Conservation (phyloP, 2,113 vertebrate genomes). For the Stomatorhinus ivindoensis region DNA sequence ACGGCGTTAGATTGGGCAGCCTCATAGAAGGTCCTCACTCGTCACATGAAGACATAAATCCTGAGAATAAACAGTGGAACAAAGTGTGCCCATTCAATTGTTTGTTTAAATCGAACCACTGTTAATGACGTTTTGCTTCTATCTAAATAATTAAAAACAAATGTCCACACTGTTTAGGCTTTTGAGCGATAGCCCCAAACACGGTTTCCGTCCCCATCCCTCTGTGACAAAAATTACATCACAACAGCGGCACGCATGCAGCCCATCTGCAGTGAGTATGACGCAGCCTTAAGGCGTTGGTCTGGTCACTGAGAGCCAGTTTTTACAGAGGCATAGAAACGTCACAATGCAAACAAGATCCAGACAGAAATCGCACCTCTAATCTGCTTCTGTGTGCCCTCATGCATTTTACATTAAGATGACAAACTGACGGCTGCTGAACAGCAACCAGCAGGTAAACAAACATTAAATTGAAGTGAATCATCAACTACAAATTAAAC, state of each 20-base stretch:
- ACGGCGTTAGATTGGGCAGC: background rate
- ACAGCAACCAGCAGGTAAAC: background rate
- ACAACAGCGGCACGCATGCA: no score
- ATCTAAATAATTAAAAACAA: background rate
- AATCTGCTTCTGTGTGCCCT: background rate
- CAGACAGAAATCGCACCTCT: background rate
- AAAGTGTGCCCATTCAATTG: background rate
- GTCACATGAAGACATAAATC: background rate
- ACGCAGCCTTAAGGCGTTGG: background rate
- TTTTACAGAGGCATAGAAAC: background rate
- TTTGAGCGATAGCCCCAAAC: background rate
- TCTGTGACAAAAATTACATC: background rate
- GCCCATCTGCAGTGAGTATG: background rate
- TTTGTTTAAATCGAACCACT: background rate
- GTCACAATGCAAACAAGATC: background rate
- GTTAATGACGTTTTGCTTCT: background rate
- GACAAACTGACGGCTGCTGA: background rate
- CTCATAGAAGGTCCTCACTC: background rate
- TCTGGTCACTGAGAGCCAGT: background rate
- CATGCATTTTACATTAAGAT: background rate
- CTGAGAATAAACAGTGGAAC: background rate
- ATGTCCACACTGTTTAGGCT: background rate
- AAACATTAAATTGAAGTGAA: background rate
- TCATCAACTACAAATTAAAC: background rate
- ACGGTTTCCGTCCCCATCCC: background rate